Percentiles rank a stretch among this genome's conserved stretches.
These are phyloP conservation scores for Muscidifurax raptorellus DNA, from an alignment of 1,140 invertebrate species.

Conservation along the genomic window DNA sequence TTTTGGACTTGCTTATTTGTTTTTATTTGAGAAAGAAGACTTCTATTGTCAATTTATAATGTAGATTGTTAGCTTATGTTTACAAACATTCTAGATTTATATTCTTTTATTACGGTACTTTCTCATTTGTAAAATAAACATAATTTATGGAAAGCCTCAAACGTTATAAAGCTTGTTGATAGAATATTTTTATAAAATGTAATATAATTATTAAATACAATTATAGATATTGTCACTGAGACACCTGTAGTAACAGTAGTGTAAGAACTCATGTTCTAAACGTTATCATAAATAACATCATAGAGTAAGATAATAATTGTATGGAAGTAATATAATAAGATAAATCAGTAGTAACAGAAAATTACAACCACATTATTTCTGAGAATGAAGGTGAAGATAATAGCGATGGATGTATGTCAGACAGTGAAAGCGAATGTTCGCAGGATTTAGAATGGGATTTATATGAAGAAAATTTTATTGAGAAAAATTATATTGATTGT, in stretches of 20 bases:
- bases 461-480: too few species aligned
- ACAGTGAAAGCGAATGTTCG: too few species aligned
- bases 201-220: neutral
- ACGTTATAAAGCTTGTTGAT: neutral
- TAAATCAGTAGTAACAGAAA: neutral
- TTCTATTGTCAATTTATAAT: neutral
- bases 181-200: neutral
- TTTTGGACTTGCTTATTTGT: neutral
- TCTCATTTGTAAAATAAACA: neutral
- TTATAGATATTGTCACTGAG: neutral
- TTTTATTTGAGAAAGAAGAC: neutral
- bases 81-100: neutral
- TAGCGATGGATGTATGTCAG: too few species aligned
- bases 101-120: neutral
- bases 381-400: too few species aligned
- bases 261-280: neutral
- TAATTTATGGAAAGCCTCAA: neutral
- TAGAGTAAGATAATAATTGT: neutral
- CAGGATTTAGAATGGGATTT: too few species aligned
- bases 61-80: neutral
- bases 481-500: too few species aligned
- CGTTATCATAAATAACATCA: neutral
- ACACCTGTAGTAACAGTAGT: too few species aligned
- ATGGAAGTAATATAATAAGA: neutral
- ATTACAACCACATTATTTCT: neutral